Percentiles rank a stretch among this genome's conserved stretches.
Conservation (phyloP, 2,113 vertebrate genomes). For the Bubo bubo region DNA sequence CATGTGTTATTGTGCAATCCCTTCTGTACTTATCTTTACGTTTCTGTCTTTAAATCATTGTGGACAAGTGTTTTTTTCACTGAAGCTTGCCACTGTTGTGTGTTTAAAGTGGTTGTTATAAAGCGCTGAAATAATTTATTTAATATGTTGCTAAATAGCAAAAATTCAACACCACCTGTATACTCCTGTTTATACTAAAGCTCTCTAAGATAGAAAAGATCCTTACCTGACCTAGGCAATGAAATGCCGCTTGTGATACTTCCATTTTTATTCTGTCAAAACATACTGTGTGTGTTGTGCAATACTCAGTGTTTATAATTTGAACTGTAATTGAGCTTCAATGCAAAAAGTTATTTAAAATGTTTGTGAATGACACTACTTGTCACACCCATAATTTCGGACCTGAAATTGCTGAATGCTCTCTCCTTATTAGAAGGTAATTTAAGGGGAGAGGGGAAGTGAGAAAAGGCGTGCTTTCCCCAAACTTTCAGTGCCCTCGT, state of each 20-base stretch:
- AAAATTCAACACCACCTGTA: background rate
- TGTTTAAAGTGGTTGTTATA: background rate
- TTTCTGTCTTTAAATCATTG: background rate
- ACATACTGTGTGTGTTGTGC: background rate
- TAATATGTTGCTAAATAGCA: background rate
- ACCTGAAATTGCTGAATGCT: background rate
- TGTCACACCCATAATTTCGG: background rate
- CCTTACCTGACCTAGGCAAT: background rate
- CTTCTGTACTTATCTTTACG: background rate
- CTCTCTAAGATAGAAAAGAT: background rate
- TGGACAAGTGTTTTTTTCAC: background rate
- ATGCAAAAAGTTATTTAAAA: background rate
- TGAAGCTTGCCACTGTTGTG: background rate
- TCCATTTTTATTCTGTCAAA: background rate
- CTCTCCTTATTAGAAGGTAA: background rate
- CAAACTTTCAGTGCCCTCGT: background rate
- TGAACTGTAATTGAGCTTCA: background rate
- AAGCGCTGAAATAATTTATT: background rate
- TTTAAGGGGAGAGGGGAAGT: background rate
- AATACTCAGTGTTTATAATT: background rate
- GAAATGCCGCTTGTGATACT: background rate
- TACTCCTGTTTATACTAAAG: background rate
- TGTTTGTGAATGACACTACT: background rate
- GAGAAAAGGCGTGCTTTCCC: background rate
- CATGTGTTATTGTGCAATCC: constrained; percentile 32